Evolutionary conservation across 2,888 invertebrate genomes (phyloP).

Genomic region (Mythimna lalbum): DNA sequence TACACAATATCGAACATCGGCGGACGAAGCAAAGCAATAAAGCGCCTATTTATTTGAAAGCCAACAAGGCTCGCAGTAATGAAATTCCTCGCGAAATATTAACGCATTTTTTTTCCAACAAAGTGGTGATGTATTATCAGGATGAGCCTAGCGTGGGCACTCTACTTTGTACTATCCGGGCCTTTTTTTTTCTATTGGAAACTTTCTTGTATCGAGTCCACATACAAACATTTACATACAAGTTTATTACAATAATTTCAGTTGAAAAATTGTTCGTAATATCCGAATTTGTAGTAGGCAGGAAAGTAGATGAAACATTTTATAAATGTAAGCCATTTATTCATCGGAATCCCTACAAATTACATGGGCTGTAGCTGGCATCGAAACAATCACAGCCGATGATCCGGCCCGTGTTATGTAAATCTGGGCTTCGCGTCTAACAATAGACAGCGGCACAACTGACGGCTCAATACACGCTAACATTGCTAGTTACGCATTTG

Average conservation of each 20-base stretch:
- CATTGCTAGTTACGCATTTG: slow-evolving; percentile 71
- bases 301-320: slow-evolving; percentile 64
- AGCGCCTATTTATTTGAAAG: slow-evolving; percentile 88
- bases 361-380: slow-evolving; percentile 84
- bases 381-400: slow-evolving; percentile 87
- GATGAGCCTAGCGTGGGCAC: slow-evolving; percentile 66
- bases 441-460: slow-evolving; percentile 81
- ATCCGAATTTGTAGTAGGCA: slow-evolving; percentile 33
- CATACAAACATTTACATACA: slow-evolving; percentile 12
- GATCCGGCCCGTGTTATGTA: slow-evolving; percentile 87
- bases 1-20: slow-evolving; percentile 81
- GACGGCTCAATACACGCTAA: slow-evolving; percentile 72
- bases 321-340: slow-evolving; percentile 80
- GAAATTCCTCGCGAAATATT: slow-evolving; percentile 89
- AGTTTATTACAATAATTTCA: slow-evolving; percentile 28
- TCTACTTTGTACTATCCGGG: slow-evolving; percentile 47
- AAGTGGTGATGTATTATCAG: slow-evolving; percentile 84
- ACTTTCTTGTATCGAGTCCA: slow-evolving; percentile 23
- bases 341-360: slow-evolving; percentile 86
- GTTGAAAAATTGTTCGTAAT: slow-evolving; percentile 38
- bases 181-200: slow-evolving; percentile 49
- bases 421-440: slow-evolving; percentile 85
- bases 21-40: slow-evolving; percentile 85
- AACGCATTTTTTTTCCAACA: slow-evolving; percentile 86
- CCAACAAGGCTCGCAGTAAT: slow-evolving; percentile 86